These are phyloP conservation scores for Hepsetus odoe DNA, from an alignment of 2,113 vertebrate species.

Conservation along the genomic window DNA sequence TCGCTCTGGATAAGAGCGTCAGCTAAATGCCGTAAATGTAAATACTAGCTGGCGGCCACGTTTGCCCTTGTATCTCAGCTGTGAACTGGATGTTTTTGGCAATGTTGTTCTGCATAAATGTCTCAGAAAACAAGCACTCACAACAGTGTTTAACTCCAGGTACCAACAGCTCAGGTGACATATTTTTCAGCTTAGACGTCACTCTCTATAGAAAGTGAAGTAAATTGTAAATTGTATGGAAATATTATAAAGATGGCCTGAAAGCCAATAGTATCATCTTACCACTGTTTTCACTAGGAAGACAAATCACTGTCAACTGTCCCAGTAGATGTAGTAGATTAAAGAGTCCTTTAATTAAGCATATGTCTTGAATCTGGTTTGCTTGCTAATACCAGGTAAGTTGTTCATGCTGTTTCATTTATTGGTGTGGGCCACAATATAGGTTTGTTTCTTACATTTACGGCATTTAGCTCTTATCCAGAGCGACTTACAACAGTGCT, in stretches of 20 bases:
- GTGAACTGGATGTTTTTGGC: constrained; percentile 37
- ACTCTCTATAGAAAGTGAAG: too few species aligned
- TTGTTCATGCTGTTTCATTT: constrained; percentile 57
- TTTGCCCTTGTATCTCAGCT: background rate
- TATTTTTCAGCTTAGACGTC: constrained; percentile 53
- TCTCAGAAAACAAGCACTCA: background rate
- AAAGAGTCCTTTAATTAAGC: constrained; percentile 50
- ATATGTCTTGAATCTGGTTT: constrained; percentile 40
- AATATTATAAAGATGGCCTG: background rate
- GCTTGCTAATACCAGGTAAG: constrained; percentile 32
- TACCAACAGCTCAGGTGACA: constrained; percentile 30
- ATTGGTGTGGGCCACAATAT: constrained; percentile 48
- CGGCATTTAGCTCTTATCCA: too few species aligned
- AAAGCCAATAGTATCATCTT: background rate
- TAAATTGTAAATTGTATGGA: too few species aligned
- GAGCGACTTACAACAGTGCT: too few species aligned
- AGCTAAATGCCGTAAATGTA: too few species aligned
- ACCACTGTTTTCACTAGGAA: background rate
- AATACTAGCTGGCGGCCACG: background rate
- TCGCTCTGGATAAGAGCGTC: too few species aligned
- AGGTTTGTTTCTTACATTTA: constrained; percentile 44
- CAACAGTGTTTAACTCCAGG: constrained; percentile 14
- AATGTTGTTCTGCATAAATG: constrained; percentile 11
- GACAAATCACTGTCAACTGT: constrained; percentile 29
- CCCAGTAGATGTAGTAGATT: constrained; percentile 38